Conservation (phyloP, 1,140 invertebrate genomes). For the Monomorium pharaonis region DNA sequence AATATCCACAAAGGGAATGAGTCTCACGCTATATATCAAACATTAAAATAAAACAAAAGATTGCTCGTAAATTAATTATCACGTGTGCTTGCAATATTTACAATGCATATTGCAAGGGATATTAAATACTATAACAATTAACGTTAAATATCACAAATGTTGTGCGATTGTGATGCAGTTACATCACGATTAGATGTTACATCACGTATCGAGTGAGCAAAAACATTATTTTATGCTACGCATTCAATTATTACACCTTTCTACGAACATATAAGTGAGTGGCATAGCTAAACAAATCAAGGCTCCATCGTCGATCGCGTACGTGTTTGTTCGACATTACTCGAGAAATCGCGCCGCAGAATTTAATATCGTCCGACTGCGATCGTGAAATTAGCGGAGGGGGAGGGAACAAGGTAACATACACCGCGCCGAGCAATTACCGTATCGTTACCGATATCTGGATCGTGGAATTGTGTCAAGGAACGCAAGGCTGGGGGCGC, state of each 20-base stretch:
- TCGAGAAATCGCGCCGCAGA: background rate
- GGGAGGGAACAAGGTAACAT: constrained; percentile 6
- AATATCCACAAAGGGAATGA: background rate
- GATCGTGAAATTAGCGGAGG: constrained; percentile 13
- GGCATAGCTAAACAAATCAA: background rate
- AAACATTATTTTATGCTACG: constrained; percentile 10
- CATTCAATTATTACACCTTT: constrained; percentile 36
- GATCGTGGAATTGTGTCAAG: constrained; percentile 54
- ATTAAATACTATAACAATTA: background rate
- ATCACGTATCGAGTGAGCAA: background rate
- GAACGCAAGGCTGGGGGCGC: constrained; percentile 28
- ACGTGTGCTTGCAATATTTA: too few relatives aligned
- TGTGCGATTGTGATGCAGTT: background rate
- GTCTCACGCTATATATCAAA: background rate
- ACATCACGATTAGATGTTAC: background rate
- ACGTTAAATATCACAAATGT: constrained; percentile 1
- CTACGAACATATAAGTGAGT: background rate
- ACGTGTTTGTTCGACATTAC: background rate
- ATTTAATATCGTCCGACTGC: background rate
- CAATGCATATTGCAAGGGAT: too few relatives aligned
- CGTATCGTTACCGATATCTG: constrained; percentile 55
- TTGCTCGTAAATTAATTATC: background rate
- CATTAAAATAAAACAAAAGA: background rate
- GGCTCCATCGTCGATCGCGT: background rate
- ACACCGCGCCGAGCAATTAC: constrained; percentile 4